Conservation (phyloP, 1,140 invertebrate species). For the Drosophila bipectinata region DNA sequence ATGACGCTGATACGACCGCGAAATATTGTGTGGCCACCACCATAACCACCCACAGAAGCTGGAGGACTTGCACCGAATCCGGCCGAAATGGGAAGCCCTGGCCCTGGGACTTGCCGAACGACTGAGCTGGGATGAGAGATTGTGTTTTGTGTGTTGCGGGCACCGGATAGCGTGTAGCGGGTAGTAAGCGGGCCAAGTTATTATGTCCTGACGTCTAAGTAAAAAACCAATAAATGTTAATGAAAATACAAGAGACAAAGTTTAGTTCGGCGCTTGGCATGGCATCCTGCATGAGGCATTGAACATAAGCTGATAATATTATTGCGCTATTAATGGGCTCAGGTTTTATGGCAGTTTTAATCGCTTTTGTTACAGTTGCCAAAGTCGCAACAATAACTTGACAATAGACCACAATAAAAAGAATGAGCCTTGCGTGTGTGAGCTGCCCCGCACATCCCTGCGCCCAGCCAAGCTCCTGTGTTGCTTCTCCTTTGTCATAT, state of each 20-base stretch:
- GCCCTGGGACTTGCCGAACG: slow-evolving; percentile 2
- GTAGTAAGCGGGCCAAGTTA: slow-evolving; percentile 39
- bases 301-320: slow-evolving; percentile 83
- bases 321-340: slow-evolving; percentile 80
- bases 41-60: slow-evolving; percentile 15
- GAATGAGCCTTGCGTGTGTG: slow-evolving; percentile 56
- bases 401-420: slow-evolving; percentile 71
- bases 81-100: slow-evolving; percentile 6
- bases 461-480: not conserved
- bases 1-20: slow-evolving; percentile 80
- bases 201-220: slow-evolving; percentile 74
- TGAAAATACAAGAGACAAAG: slow-evolving; percentile 82
- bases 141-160: not conserved
- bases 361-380: slow-evolving; percentile 81
- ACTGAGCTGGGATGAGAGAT: slow-evolving; percentile 1
- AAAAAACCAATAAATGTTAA: slow-evolving; percentile 83
- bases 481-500: slow-evolving; percentile 21
- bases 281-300: slow-evolving; percentile 58
- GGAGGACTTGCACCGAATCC: slow-evolving; percentile 47
- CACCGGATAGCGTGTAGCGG: not conserved
- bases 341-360: slow-evolving; percentile 82
- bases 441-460: not conserved
- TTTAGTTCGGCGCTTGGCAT: slow-evolving; percentile 50
- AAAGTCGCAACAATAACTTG: slow-evolving; percentile 77
- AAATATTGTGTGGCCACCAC: slow-evolving; percentile 61